Conservation (phyloP, 2,888 invertebrate species). For the Caenorhabditis japonica region DNA sequence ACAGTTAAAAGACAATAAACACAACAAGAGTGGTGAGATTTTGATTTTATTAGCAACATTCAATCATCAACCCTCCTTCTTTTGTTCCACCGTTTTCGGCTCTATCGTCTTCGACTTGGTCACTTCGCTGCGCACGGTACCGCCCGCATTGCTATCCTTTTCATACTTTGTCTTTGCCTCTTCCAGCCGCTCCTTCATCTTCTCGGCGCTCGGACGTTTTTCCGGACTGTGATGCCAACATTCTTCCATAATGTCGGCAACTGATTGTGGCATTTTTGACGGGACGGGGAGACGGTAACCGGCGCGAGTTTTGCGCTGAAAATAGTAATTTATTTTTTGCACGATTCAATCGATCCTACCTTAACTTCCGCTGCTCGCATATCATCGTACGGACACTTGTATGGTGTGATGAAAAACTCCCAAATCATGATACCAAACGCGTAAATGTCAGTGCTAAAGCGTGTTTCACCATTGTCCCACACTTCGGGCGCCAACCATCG, state of each 20-base stretch:
- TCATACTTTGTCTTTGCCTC: background rate
- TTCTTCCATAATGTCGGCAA: conserved; percentile 17
- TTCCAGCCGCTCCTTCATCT: conserved; percentile 14
- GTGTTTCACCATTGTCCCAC: conserved; percentile 70
- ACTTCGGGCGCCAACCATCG: conserved; percentile 74
- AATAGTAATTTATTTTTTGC: background rate
- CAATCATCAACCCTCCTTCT: too few species aligned
- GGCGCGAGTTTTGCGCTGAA: conserved; percentile 28
- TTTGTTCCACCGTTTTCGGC: too few species aligned
- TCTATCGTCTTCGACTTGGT: background rate
- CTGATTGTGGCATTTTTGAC: background rate
- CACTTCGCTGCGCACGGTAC: background rate
- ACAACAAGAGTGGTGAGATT: too few species aligned
- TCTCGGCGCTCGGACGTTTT: conserved; percentile 19
- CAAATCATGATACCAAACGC: conserved; percentile 71
- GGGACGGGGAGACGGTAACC: conserved; percentile 24
- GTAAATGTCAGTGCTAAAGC: conserved; percentile 69
- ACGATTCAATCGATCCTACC: too few species aligned
- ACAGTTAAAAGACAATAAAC: too few species aligned
- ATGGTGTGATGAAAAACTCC: conserved; percentile 71
- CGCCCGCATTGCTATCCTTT: background rate
- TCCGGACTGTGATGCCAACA: conserved; percentile 3
- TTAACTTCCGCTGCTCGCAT: conserved; percentile 68
- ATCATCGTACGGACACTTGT: conserved; percentile 65
- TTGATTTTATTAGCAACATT: too few species aligned